Evolutionary conservation across 2,888 invertebrate genomes (phyloP).

Genomic region (Amblyteles armatorius): DNA sequence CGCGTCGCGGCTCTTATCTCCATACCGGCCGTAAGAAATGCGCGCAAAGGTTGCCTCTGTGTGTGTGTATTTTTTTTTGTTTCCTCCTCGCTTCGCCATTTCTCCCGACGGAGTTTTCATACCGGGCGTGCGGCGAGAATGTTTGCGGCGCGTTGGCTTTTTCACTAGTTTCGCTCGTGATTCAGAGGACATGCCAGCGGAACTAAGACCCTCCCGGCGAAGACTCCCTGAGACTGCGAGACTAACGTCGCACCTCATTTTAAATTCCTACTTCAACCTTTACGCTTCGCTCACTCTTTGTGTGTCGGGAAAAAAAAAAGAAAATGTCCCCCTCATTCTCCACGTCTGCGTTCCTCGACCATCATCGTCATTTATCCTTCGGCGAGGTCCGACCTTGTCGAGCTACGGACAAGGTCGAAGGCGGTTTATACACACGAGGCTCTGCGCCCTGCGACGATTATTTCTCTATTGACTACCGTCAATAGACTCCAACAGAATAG

Average conservation of each 20-base stretch:
- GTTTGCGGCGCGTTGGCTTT: constrained; percentile 19
- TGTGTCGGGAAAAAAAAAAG: neutral
- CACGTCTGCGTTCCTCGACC: neutral
- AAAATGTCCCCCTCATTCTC: neutral
- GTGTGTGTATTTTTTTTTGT: neutral
- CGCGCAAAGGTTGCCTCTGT: neutral
- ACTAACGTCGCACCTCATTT: constrained; percentile 24
- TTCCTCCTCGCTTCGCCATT: constrained; percentile 3
- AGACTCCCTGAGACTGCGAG: neutral
- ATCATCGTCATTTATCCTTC: neutral
- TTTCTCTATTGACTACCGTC: neutral
- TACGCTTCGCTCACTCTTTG: constrained; percentile 23
- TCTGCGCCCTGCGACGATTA: neutral
- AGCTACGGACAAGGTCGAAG: neutral
- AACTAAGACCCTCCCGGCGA: constrained; percentile 18
- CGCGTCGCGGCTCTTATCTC: constrained; percentile 6
- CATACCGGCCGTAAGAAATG: constrained; percentile 4
- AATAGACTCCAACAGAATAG: too few species aligned
- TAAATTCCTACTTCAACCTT: constrained; percentile 21
- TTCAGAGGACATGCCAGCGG: constrained; percentile 13
- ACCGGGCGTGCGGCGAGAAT: constrained; percentile 17
- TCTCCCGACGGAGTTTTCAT: constrained; percentile 15
- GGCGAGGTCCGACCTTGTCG: neutral
- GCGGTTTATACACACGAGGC: neutral
- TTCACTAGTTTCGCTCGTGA: constrained; percentile 23